phyloP scores from a whole-genome alignment of 2,797 vertebrate genomes.

The Rhodeus uyekii region DNA sequence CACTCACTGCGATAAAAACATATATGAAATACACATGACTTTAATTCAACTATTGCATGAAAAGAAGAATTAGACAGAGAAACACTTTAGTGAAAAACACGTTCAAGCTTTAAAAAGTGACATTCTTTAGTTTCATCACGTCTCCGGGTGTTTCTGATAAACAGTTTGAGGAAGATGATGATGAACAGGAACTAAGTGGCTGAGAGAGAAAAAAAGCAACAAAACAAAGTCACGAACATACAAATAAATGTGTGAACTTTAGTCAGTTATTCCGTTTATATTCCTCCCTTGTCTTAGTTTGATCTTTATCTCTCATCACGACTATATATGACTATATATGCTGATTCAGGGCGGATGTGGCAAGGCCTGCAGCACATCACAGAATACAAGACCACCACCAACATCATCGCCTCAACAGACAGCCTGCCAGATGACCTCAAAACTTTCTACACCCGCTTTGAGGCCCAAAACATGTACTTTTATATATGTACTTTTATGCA shows the following conservation, averaged over 20 bases:
- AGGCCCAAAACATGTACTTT: too few species aligned
- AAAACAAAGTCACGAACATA: not conserved
- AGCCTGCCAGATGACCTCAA: too few species aligned
- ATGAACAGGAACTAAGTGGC: not conserved
- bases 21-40: not conserved
- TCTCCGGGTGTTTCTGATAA: not conserved
- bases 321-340: not conserved
- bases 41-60: not conserved
- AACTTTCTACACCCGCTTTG: too few species aligned
- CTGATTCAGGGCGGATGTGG: too few species aligned
- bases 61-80: too few species aligned
- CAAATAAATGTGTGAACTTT: not conserved
- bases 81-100: too few species aligned
- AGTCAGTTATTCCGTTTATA: not conserved
- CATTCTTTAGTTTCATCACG: not conserved
- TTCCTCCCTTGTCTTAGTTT: not conserved
- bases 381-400: too few species aligned
- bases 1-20: not conserved
- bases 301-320: not conserved
- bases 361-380: too few species aligned
- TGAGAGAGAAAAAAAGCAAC: not conserved
- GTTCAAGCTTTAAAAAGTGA: too few species aligned
- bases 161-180: not conserved
- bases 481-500: too few species aligned
- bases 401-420: too few species aligned